Evolutionary conservation across 2,797 vertebrate genomes (phyloP), one percentile per base, ranked within the genome.

Genomic region (Argentina silus): DNA sequence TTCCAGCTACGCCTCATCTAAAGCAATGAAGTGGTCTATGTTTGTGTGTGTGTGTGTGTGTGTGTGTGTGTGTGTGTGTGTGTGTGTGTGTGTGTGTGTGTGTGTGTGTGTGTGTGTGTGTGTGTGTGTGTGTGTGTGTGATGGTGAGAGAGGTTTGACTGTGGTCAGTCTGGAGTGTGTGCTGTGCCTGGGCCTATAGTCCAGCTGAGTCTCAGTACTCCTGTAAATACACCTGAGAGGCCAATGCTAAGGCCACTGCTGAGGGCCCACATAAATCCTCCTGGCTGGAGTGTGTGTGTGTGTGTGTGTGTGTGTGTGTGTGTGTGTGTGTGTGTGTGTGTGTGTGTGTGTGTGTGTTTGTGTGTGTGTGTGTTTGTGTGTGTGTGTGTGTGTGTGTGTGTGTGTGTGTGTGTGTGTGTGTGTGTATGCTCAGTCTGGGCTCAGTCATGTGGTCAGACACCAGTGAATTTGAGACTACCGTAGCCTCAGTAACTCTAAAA

Each of bases 171-270:
- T 10, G 19, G 62, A 48, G 60, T 48, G 53, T 59, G 70, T 51
- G 47, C 14, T 62, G 74, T 70, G 62, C 48, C 3, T 42, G n/a
- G 47, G 63, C 45, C 45, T 79, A 50, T 21, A 59, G 59, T 70
- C 71, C 73, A 73, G 65, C 73, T 66, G 61, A 78, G 67, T 67
- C 73, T 76, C 60, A 73, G 80, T 74, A 60, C 53, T 27, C 45
- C 45, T 68, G 61, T 78, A 75, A 83, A 81, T 80, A 76, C 65
- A 53, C 56, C 59, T 75, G 48, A 79, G 50, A 72, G 43, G 60
- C 71, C 44, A 42, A 14, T 50, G 45, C n/a, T n/a, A n/a, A n/a
- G n/a, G n/a, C n/a, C 45, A 50, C 53, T 7, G 7, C 53, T 59
- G 66, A 74, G 62, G 61, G 63, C 60, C 42, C 42, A 48, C 43